Evolutionary conservation across 2,113 vertebrate genomes (phyloP).

Genomic region (Chrysemys picta): DNA sequence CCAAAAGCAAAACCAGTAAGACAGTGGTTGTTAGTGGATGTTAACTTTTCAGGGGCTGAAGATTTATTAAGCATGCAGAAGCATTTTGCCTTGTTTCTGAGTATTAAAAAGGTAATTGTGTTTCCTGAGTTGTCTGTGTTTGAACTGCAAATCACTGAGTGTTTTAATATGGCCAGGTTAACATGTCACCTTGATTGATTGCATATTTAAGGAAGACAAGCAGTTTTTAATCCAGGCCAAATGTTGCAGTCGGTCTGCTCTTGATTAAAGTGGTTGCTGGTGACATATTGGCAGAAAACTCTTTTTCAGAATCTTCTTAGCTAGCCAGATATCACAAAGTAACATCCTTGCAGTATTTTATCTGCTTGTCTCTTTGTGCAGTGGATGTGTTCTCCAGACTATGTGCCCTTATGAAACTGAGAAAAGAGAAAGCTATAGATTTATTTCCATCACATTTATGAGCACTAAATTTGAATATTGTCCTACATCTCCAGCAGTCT

Average conservation of each 20-base stretch:
- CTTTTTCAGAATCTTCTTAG: neutral
- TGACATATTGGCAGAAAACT: slow-evolving; percentile 3
- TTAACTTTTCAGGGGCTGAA: slow-evolving; percentile 42
- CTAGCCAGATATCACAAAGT: neutral
- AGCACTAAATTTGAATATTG: neutral
- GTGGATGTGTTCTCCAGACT: neutral
- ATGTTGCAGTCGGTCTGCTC: slow-evolving; percentile 12
- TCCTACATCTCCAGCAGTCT: neutral
- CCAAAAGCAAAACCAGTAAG: slow-evolving; percentile 46
- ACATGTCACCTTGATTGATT: slow-evolving; percentile 44
- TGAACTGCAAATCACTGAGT: slow-evolving; percentile 30
- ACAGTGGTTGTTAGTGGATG: neutral
- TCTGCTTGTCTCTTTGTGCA: fast-evolving
- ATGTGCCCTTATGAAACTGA: neutral
- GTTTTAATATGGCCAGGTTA: slow-evolving; percentile 53
- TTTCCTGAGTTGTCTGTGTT: neutral
- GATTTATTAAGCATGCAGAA: slow-evolving; percentile 60
- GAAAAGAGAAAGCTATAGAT: neutral
- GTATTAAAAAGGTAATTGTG: slow-evolving; percentile 54
- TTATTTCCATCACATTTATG: neutral
- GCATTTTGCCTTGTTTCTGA: slow-evolving; percentile 54
- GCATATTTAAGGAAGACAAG: slow-evolving; percentile 41
- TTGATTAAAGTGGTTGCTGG: slow-evolving; percentile 20
- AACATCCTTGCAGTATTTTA: neutral
- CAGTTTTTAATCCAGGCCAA: slow-evolving; percentile 38